Base-by-base conservation (phyloP, 2,888 invertebrate species). In the Caenorhabditis auriculariae region DNA sequence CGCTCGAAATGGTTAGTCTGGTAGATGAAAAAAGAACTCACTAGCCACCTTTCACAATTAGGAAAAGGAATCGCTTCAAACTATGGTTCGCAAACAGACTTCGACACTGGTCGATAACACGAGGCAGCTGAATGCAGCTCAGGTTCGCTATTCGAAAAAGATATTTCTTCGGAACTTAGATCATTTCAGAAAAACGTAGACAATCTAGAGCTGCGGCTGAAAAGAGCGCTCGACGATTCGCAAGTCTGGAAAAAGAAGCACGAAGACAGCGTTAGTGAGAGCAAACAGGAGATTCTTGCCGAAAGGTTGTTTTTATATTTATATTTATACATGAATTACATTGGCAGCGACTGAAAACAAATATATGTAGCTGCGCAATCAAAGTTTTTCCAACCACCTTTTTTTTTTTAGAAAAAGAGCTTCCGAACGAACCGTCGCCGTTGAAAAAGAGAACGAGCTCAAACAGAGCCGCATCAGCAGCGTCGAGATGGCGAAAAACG, bases 211-310 rank as follows among this genome's bases (percentile, higher is more conserved):
- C 60, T 72, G 39, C 66, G 67, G 3, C 45, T 69, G 38, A 66
- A 67, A 43, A 71, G 69, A 57, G 54, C 68, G 5, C 48, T 62
- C 6, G 64, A 66, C 3, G 78, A 79, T 44, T 47, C 60, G 24
- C 65, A 72, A 6, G 54, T 55, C 19, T 76, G 70, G 75, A 77
- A 76, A 55, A 59, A 67, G 41, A 74, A 74, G 29, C 64, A 69
- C 46, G 78, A 78, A 44, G 60, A 72, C 3, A 49, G 54, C 15
- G 47, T 74, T 12, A 37, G 59, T 4, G 75, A 75, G 32, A 65
- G 60, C 37, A 74, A 75, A 41, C 62, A 72, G 17, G 77, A 78
- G 35, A 63, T 75, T 6, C 42, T 76, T 1, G 62, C 60, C 4
- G 76, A 77, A 32, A 61, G 71, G 66, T 65, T 5, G 6, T 32